Conservation (phyloP, 2,888 invertebrate genomes). For the Erebia ligea region DNA sequence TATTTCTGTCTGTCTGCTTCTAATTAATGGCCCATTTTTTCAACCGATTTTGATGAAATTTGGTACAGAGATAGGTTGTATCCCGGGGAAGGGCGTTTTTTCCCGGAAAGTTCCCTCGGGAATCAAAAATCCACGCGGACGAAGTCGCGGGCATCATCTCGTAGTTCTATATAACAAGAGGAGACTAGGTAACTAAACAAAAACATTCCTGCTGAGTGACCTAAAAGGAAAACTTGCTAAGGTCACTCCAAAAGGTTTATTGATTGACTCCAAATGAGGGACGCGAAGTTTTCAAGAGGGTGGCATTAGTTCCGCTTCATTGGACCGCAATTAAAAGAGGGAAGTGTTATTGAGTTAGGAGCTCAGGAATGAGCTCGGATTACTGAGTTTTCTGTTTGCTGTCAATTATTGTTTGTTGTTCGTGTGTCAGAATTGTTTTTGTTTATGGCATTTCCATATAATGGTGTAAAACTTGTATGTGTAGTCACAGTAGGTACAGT, state of each 20-base stretch:
- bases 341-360: conserved; percentile 44
- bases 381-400: conserved; percentile 40
- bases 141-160: no score
- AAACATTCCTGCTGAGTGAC: conserved; percentile 8
- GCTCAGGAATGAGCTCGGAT: conserved; percentile 40
- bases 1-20: no score
- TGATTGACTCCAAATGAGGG: conserved; percentile 33
- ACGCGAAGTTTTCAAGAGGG: conserved; percentile 33
- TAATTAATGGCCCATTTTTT: no score
- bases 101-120: no score
- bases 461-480: no score
- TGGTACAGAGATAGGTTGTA: no score
- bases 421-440: conserved; percentile 1
- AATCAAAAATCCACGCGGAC: no score
- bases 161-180: no score
- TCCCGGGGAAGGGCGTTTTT: no score
- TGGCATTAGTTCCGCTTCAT: conserved; percentile 75
- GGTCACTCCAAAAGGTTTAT: conserved; percentile 27
- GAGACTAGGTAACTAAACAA: no score
- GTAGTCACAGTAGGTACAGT: no score
- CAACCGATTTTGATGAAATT: no score
- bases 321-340: conserved; percentile 78
- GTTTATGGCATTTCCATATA: neutral
- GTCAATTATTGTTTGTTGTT: conserved; percentile 27
- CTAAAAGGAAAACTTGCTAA: conserved; percentile 15